These are phyloP conservation scores for Platycheirus albimanus DNA, from an alignment of 2,888 invertebrate genomes.

Conservation along the genomic window DNA sequence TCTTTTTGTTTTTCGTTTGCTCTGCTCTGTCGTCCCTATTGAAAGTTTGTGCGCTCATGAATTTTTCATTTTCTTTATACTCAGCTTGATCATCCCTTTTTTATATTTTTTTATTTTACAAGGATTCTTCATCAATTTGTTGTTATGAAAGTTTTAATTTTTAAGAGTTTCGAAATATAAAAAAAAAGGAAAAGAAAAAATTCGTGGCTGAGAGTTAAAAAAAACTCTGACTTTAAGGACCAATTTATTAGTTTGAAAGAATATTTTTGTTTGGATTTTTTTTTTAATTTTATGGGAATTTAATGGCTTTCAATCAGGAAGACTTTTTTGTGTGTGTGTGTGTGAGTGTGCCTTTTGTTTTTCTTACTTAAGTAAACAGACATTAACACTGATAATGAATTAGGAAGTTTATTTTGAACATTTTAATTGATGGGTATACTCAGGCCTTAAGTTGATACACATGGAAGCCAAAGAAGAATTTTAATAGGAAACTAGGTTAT, in stretches of 20 bases:
- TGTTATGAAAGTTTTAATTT: slow-evolving; percentile 66
- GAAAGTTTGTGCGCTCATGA: slow-evolving; percentile 68
- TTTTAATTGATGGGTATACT: too few relatives aligned
- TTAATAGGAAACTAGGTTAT: too few relatives aligned
- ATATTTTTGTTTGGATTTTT: neutral
- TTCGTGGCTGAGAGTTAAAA: neutral
- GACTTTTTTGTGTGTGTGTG: neutral
- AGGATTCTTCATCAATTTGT: slow-evolving; percentile 67
- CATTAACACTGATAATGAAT: slow-evolving; percentile 23
- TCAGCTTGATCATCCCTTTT: slow-evolving; percentile 22
- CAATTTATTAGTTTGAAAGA: slow-evolving; percentile 40
- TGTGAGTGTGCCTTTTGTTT: too few relatives aligned
- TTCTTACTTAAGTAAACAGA: slow-evolving; percentile 2
- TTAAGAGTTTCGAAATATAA: slow-evolving; percentile 57
- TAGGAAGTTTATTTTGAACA: slow-evolving; percentile 1
- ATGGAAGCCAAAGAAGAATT: too few relatives aligned
- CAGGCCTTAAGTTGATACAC: too few relatives aligned
- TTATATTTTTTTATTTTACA: slow-evolving; percentile 18
- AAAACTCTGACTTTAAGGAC: slow-evolving; percentile 33
- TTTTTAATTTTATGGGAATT: slow-evolving; percentile 28
- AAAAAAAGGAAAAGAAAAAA: too few relatives aligned
- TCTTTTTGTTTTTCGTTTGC: slow-evolving; percentile 8
- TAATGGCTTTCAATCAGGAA: slow-evolving; percentile 24
- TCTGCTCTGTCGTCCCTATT: slow-evolving; percentile 39
- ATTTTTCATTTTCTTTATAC: slow-evolving; percentile 59